Conservation (phyloP, 2,113 vertebrate genomes). For the Promerops cafer region DNA sequence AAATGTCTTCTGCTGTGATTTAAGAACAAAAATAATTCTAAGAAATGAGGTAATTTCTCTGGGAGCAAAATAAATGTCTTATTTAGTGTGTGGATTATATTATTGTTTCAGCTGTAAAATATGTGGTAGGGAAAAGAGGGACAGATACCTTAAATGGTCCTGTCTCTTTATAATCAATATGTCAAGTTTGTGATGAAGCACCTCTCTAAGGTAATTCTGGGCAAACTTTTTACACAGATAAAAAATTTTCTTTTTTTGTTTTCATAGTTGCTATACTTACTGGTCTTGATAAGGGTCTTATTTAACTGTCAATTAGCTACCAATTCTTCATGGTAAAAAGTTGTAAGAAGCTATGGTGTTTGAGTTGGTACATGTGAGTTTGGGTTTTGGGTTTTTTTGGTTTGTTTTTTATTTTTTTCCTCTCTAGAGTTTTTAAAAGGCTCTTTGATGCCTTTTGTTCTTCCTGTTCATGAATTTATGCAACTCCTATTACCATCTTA, state of each 20-base stretch:
- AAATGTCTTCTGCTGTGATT: not conserved
- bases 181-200: not conserved
- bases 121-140: not conserved
- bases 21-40: not conserved
- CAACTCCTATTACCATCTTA: not conserved
- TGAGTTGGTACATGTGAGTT: not conserved
- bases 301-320: not conserved
- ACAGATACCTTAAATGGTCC: not conserved
- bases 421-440: not conserved
- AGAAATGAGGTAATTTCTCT: not conserved
- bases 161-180: not conserved
- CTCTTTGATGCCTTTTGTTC: not conserved
- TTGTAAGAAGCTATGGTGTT: not conserved
- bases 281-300: not conserved
- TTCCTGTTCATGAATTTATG: not conserved
- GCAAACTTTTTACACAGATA: not conserved
- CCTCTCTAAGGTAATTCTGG: not conserved
- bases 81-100: not conserved
- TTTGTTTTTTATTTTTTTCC: not conserved
- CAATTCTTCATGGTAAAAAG: not conserved
- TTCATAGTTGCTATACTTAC: not conserved
- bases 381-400: not conserved
- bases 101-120: not conserved
- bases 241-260: not conserved
- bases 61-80: not conserved